phyloP scores from a whole-genome alignment of 2,797 vertebrate genomes.

The Alfaro cultratus region DNA sequence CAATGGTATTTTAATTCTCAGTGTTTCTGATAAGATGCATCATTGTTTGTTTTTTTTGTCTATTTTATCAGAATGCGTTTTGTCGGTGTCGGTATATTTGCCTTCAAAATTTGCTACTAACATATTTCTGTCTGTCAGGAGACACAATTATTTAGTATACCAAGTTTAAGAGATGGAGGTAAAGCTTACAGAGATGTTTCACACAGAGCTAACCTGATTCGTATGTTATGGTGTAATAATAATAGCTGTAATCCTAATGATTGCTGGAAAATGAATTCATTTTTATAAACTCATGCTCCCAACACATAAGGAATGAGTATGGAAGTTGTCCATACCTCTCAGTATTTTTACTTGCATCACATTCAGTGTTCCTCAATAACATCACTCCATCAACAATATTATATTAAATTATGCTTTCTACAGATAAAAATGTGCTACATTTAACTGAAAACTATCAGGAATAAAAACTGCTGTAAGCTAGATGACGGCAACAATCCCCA shows the following conservation, averaged over 20 bases:
- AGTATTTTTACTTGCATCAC: not conserved
- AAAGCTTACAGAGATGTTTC: slow-evolving; percentile 3
- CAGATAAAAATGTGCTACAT: not conserved
- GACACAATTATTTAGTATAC: not conserved
- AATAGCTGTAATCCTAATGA: not conserved
- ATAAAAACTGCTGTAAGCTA: not conserved
- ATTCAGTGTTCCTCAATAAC: not conserved
- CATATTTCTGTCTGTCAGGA: slow-evolving; percentile 3
- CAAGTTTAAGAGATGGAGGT: slow-evolving; percentile 11
- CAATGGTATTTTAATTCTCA: not conserved
- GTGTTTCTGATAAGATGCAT: not conserved
- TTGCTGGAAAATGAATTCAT: not conserved
- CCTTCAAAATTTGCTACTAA: not conserved
- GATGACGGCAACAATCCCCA: not conserved
- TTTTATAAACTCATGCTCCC: not conserved
- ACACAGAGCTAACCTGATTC: not conserved
- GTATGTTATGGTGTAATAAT: not conserved
- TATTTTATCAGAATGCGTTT: not conserved
- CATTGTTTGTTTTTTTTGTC: too few relatives aligned
- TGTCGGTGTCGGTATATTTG: not conserved
- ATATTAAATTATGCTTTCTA: too few relatives aligned
- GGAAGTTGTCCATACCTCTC: not conserved
- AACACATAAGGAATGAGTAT: not conserved
- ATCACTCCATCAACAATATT: not conserved
- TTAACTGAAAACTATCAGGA: not conserved